Evolutionary conservation across 2,113 vertebrate species (phyloP), one percentile per base, ranked within the genome.

Genomic region (Grus americana): DNA sequence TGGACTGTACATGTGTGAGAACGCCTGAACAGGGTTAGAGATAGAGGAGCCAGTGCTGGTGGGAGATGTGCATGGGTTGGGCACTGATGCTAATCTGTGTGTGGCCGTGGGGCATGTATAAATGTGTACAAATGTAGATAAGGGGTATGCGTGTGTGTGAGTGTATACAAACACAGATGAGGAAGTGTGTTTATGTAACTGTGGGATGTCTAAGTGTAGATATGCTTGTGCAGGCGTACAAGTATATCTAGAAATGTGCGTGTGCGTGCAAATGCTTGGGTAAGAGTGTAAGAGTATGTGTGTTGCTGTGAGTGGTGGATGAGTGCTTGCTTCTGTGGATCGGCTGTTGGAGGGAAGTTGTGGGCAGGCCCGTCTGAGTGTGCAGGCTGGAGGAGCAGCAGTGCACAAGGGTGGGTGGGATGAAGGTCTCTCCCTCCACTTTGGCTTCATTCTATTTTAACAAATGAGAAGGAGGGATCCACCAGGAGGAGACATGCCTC

Each of bases 241-340:
- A 55, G 24, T 38, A n/a, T 29, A 12, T 44, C 26, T 8, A 38
- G 50, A 68, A 74, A 52, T 4, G 20, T 42, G 38, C 3, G 6
- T 0, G 1, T 3, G 5, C 6, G 4, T 27, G 29, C 38, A 42
- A 74, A 15, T 49, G 44, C 32, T 30, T 72, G 57, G 38, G 20
- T 78, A 21, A 84, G 50, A n/a, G 38, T 7, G 19, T 5, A 49
- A 88, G 66, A 38, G 26, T 10, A 13, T 15, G 13, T 3, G 19
- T 61, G 74, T 22, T 92, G 38, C 65, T 52, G 18, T 32, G 75
- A 79, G 54, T 12, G 46, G 27, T 62, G n/a, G 67, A 42, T 44
- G 32, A 75, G 30, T 23, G 50, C 57, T 76, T 47, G 68, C 18
- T 65, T 52, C 50, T 63, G 54, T 21, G 11, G 20, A 9, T 8